These are phyloP conservation scores for Himalopsyche japonica DNA, from an alignment of 2,888 invertebrate species.

Conservation along the genomic window DNA sequence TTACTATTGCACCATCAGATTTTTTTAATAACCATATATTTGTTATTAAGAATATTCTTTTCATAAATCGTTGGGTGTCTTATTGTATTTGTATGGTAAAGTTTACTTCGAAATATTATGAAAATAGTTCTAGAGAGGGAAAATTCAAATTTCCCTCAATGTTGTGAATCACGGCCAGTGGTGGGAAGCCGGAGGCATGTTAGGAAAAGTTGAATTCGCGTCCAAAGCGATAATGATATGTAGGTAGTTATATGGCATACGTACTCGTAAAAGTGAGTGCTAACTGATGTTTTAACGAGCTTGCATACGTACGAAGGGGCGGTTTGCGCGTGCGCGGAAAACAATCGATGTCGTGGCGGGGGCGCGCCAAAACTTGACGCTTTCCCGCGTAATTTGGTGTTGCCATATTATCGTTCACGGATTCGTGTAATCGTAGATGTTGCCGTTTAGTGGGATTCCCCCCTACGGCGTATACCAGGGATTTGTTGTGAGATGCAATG, in stretches of 20 bases:
- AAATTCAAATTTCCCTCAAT: background rate
- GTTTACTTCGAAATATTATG: background rate
- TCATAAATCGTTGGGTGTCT: too few relatives aligned
- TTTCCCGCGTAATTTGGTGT: slow-evolving; percentile 6
- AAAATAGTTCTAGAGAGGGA: background rate
- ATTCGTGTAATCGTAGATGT: slow-evolving; percentile 5
- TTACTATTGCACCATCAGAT: too few relatives aligned
- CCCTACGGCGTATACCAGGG: background rate
- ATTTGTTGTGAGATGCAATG: background rate
- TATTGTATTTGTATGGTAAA: background rate
- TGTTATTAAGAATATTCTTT: too few relatives aligned
- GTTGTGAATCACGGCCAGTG: background rate
- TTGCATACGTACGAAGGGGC: background rate
- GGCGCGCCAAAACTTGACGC: slow-evolving; percentile 11
- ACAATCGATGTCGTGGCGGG: slow-evolving; percentile 17
- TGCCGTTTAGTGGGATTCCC: slow-evolving; percentile 2
- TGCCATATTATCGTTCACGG: background rate
- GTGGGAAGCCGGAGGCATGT: background rate
- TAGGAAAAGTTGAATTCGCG: background rate
- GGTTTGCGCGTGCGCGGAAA: slow-evolving; percentile 4
- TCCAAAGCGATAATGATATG: background rate
- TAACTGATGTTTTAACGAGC: slow-evolving; percentile 19
- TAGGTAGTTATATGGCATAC: slow-evolving; percentile 4
- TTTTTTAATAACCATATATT: too few relatives aligned
- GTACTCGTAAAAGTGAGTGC: slow-evolving; percentile 29